Base-by-base conservation (phyloP, 2,888 invertebrate genomes). In the Polyploca ridens region DNA sequence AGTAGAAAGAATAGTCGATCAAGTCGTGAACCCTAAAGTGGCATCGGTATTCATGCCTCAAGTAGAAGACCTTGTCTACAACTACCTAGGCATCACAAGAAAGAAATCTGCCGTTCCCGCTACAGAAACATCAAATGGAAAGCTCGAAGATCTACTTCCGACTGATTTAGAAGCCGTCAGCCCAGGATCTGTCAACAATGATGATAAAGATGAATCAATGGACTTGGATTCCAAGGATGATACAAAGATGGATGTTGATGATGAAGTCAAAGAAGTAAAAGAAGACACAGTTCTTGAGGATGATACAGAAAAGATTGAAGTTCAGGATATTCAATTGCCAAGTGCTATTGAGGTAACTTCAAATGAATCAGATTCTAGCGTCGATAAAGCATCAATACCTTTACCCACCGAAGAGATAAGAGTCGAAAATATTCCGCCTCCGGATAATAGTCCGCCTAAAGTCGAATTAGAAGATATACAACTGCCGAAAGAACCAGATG, bases 11-110 rank as follows among this genome's bases (percentile, higher is more conserved):
- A 98, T 99, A 70, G 98, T 99, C 0, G 98, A 99, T 85, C 99
- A 99, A 94, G 98, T 99, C 0, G 98, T 99, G 0, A 98, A 98
- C 88, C 98, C 98, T 0, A 99, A 99, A 94, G 97, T 99, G 8
- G 96, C 96, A 70, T 96, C 97, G 3, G 96, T 98, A 13, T 98
- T 99, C 85, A 96, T 97, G 83, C 98, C 98, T 0, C 97, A 97
- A 94, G 97, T 99, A 10, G 98, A 98, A 88, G 97, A 98, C 78
- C 96, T 98, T 16, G 97, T 98, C 0, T 98, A 98, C 83, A 97
- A 97, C 85, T 97, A 96, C 86, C 90, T 99, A 59, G 98, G 98
- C 0, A 95, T 98, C 62, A 96, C 97, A 64, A 95, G 96, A 74
- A 97, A 97, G 57, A 95, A 95, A 70, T 85, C 85, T 1, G 68